Percentiles rank a stretch among this genome's conserved stretches.
Conservation (phyloP, 2,797 vertebrate genomes). For the Gambelia wislizenii region DNA sequence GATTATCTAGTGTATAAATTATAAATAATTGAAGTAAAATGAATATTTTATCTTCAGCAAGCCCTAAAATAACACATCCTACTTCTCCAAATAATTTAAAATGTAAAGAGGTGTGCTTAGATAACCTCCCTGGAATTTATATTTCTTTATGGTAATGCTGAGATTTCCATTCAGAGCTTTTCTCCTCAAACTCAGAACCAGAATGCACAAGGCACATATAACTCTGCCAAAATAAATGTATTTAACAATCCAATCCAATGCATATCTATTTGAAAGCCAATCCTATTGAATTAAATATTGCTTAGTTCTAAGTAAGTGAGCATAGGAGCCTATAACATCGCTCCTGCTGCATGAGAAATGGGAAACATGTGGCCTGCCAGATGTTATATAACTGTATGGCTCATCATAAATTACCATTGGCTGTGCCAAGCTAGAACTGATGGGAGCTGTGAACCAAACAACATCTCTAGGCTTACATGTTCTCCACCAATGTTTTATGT, state of each 20-base stretch:
- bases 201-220: no score
- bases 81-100: neutral
- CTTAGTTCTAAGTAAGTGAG: neutral
- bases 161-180: neutral
- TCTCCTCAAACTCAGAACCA: no score
- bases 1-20: neutral
- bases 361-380: neutral
- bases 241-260: no score
- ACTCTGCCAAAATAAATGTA: neutral
- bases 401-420: neutral
- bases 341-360: neutral
- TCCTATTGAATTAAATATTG: neutral
- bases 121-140: neutral
- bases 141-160: neutral
- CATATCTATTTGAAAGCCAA: neutral
- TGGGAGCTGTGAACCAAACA: neutral
- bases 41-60: neutral
- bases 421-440: neutral
- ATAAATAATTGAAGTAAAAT: slow-evolving; percentile 25
- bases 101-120: neutral
- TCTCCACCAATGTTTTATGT: neutral
- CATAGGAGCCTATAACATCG: neutral
- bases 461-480: neutral
- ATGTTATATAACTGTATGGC: neutral
- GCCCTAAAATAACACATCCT: neutral